Evolutionary conservation across 2,113 vertebrate species (phyloP).

Genomic region (Chitala chitala): DNA sequence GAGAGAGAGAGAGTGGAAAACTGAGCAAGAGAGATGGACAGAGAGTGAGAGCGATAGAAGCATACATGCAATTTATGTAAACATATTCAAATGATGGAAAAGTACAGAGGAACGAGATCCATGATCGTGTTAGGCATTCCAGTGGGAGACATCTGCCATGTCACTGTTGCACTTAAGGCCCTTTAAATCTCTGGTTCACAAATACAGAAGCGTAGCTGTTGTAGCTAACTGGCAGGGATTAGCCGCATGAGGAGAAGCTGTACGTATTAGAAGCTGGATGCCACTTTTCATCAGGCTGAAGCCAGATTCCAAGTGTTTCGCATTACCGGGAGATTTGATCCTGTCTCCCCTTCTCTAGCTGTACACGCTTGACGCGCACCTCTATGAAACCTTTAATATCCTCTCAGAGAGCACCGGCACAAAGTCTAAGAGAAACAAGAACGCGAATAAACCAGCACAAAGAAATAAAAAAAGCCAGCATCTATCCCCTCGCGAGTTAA

Average conservation of each 20-base stretch:
- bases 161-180: background rate
- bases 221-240: background rate
- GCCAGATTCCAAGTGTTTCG: constrained; percentile 15
- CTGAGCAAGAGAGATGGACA: too few relatives aligned
- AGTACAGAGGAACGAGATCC: background rate
- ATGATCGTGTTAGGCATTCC: background rate
- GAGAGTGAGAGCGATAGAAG: background rate
- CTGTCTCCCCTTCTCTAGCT: background rate
- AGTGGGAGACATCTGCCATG: background rate
- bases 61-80: background rate
- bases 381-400: constrained; percentile 3
- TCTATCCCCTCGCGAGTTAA: background rate
- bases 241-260: background rate
- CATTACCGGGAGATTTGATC: constrained; percentile 8
- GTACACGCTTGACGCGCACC: background rate
- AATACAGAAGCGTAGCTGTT: background rate
- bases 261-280: background rate
- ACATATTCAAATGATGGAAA: background rate
- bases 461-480: background rate
- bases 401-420: background rate
- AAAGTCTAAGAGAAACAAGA: background rate
- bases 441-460: background rate
- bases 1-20: too few relatives aligned
- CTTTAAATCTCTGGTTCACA: background rate
- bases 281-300: constrained; percentile 5